Base-by-base conservation (phyloP, 2,797 vertebrate genomes). In the Fistularia tabacaria region DNA sequence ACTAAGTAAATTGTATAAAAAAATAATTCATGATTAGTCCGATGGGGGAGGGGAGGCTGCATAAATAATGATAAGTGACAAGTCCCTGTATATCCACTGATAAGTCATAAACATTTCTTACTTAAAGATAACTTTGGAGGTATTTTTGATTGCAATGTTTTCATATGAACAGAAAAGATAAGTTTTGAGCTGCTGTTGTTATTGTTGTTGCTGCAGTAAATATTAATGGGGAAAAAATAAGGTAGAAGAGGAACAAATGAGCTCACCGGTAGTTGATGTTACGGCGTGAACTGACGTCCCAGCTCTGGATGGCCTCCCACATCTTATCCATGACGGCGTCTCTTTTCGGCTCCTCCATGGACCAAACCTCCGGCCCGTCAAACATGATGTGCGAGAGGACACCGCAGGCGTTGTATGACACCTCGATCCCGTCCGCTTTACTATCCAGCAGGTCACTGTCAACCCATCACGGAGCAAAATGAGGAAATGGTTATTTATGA, bases 301-400 rank as follows among this genome's bases (percentile, higher is more conserved):
- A 99, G 89, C 95, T 96, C 79, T 93, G 94, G 80, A 99, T 98
- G 65, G 97, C 96, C 0, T 91, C 89, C 96, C 94, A 96, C 97
- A 99, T 99, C 59, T 95, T 92, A 62, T 94, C 91, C 69, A 97
- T 96, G 54, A 99, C 95, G 0, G 90, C 69, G 14, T 92, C 91
- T 63, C 97, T 85, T 9, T 49, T 82, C 0, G 97, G 97, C 36
- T 97, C 94, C 1, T 90, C 90, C 87, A 98, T 94, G 0, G 76
- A 81, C 97, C 97, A 99, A 15, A 90, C 93, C 9, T 94, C 92
- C 0, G 94, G 93, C 10, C 97, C 97, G 4, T 99, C 97, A 1
- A 96, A 98, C 94, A 99, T 95, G 83, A 99, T 96, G 88, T 99
- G 97, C 4, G 97, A 98, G 6, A 99, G 93, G 41, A 99, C 96